Percentiles rank a stretch among this genome's conserved stretches.
Evolutionary conservation across 2,888 invertebrate species (phyloP).

Genomic region (Criorhina ranunculi): DNA sequence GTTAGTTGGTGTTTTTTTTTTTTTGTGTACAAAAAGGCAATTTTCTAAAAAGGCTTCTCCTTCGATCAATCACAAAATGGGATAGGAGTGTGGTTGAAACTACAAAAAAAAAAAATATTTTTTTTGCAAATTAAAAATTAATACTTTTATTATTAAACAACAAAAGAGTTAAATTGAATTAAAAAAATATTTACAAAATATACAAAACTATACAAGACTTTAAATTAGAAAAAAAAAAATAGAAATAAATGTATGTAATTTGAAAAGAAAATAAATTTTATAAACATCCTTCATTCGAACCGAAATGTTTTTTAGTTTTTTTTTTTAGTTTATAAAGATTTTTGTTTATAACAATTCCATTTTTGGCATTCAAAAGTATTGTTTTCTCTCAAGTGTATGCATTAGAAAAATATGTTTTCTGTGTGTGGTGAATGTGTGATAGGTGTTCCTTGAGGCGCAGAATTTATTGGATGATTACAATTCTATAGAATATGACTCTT

Average conservation of each 20-base stretch:
- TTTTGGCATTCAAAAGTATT: constrained; percentile 70
- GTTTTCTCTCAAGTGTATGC: constrained; percentile 56
- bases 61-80: constrained; percentile 62
- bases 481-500: constrained; percentile 66
- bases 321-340: constrained; percentile 14
- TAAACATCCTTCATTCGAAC: constrained; percentile 38
- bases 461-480: constrained; percentile 47
- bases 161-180: not conserved
- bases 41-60: constrained; percentile 71
- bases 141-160: constrained; percentile 8
- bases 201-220: constrained; percentile 33
- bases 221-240: constrained; percentile 20
- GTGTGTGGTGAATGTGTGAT: constrained; percentile 10
- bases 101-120: constrained; percentile 27
- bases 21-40: constrained; percentile 74
- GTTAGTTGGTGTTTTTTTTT: constrained; percentile 61
- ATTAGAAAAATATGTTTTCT: constrained; percentile 57
- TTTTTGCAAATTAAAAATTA: constrained; percentile 17
- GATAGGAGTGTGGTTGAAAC: constrained; percentile 49
- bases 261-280: not conserved
- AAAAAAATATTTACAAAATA: constrained; percentile 69
- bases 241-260: no score
- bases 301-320: constrained; percentile 30
- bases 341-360: constrained; percentile 66
- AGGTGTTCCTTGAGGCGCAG: constrained; percentile 42